Percentiles rank a stretch among this genome's conserved stretches.
phyloP scores from a whole-genome alignment of 2,797 vertebrate genomes.

The Sarcoramphus papa region DNA sequence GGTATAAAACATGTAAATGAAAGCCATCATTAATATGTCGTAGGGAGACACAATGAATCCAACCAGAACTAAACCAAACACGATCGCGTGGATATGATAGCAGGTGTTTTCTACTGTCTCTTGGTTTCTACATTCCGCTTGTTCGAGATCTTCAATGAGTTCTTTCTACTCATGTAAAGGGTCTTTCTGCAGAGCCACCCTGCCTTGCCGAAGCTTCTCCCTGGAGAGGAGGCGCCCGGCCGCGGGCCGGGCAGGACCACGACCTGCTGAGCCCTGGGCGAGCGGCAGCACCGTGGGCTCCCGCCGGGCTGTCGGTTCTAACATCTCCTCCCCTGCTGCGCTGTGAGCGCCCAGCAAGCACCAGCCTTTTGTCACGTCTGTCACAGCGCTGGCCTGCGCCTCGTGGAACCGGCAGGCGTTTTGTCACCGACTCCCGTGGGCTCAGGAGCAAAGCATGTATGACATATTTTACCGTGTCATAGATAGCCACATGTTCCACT shows the following conservation, averaged over 20 bases:
- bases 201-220: slow-evolving; percentile 82
- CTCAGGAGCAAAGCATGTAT: not conserved
- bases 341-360: not conserved
- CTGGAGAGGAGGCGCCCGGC: slow-evolving; percentile 44
- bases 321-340: not conserved
- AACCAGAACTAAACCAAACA: not conserved
- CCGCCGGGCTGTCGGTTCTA: not conserved
- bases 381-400: not conserved
- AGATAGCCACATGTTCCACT: not conserved
- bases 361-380: not conserved
- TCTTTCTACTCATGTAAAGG: slow-evolving; percentile 69
- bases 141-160: slow-evolving; percentile 68
- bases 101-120: slow-evolving; percentile 1
- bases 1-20: slow-evolving; percentile 69
- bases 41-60: not conserved
- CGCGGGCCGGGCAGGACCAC: not conserved
- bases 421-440: not conserved
- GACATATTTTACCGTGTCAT: rapidly evolving
- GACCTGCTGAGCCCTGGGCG: not conserved
- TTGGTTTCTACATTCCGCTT: slow-evolving; percentile 50
- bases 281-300: not conserved
- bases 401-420: not conserved
- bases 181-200: slow-evolving; percentile 70
- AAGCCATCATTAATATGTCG: slow-evolving; percentile 9
- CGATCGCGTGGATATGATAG: not conserved